Conservation (phyloP, 2,888 invertebrate species). For the Frankliniella intonsa region DNA sequence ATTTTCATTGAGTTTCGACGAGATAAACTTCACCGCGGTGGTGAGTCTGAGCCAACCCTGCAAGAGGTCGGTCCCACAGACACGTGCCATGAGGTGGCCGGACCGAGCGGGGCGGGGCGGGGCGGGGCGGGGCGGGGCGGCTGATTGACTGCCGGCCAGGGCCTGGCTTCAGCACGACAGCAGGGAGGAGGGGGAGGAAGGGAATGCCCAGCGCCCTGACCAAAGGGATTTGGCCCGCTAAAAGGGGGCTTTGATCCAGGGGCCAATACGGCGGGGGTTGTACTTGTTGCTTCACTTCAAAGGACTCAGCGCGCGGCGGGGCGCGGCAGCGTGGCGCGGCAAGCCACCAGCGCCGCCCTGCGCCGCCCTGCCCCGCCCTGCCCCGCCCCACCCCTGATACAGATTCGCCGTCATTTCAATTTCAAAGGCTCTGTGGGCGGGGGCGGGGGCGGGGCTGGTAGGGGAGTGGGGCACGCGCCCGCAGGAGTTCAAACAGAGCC, state of each 20-base stretch:
- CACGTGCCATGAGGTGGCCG: neutral
- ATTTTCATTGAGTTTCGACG: too few relatives aligned
- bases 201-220: neutral
- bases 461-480: neutral
- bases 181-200: neutral
- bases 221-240: conserved; percentile 11
- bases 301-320: neutral
- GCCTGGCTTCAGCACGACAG: neutral
- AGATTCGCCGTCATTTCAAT: conserved; percentile 24
- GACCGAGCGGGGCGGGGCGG: neutral
- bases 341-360: neutral
- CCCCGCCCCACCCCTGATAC: conserved; percentile 8
- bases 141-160: neutral
- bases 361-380: neutral
- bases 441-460: neutral
- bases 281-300: conserved; percentile 22
- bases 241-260: conserved; percentile 2
- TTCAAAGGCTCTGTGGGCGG: neutral
- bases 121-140: neutral
- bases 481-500: neutral
- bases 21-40: too few relatives aligned
- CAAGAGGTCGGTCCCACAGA: too few relatives aligned
- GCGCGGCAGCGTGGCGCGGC: neutral
- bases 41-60: too few relatives aligned
- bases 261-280: neutral